phyloP scores from a whole-genome alignment of 2,113 vertebrate species.

The Jacana jacana region DNA sequence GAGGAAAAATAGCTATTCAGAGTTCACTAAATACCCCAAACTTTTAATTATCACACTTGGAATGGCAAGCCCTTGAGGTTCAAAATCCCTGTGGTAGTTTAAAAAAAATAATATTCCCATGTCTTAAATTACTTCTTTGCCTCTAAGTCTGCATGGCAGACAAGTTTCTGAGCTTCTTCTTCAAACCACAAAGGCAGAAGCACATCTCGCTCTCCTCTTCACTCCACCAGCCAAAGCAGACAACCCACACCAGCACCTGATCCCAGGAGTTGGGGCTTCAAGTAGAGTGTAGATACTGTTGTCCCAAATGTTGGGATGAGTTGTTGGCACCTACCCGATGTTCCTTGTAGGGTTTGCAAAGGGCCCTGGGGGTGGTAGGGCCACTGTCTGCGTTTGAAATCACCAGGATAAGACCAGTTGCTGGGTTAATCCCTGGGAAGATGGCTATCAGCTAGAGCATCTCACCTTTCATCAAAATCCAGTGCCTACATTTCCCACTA shows the following conservation, averaged over 20 bases:
- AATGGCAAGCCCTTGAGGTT: conserved; percentile 51
- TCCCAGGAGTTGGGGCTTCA: neutral
- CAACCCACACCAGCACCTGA: neutral
- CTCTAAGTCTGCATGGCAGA: neutral
- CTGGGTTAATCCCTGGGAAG: neutral
- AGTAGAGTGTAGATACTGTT: no score
- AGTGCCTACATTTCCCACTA: neutral
- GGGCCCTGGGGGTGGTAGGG: neutral
- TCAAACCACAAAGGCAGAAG: neutral
- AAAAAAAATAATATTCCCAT: conserved; percentile 43
- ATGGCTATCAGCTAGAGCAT: neutral
- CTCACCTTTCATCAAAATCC: neutral
- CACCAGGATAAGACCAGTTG: neutral
- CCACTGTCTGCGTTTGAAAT: fast-evolving
- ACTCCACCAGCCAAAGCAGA: neutral
- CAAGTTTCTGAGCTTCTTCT: neutral
- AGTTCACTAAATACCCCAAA: conserved; percentile 54
- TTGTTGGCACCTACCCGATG: neutral
- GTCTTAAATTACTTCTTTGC: conserved; percentile 54
- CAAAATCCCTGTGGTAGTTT: conserved; percentile 33
- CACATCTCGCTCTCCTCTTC: neutral
- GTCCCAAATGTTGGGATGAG: neutral
- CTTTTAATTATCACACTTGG: conserved; percentile 56
- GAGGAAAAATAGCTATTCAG: conserved; percentile 60
- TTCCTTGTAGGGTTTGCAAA: neutral